Conservation (phyloP, 1,140 invertebrate genomes). For the Papilio polyxenes region DNA sequence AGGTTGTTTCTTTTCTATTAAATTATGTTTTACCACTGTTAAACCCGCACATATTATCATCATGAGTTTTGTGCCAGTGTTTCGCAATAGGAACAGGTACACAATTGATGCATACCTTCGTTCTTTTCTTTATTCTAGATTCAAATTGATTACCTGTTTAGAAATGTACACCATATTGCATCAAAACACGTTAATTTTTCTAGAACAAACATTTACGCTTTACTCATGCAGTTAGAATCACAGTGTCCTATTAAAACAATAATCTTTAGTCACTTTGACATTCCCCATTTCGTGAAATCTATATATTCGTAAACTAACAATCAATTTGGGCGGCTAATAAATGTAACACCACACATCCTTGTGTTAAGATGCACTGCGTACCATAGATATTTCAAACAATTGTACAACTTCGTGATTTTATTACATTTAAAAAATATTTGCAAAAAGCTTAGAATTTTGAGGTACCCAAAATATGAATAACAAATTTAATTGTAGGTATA, state of each 20-base stretch:
- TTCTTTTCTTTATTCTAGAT: too few relatives aligned
- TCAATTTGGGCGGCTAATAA: neutral
- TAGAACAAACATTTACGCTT: neutral
- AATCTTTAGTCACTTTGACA: neutral
- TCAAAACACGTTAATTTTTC: neutral
- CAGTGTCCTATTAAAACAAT: neutral
- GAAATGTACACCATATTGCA: neutral
- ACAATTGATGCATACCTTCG: too few relatives aligned
- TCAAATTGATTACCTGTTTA: neutral
- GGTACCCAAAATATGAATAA: neutral
- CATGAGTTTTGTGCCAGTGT: too few relatives aligned
- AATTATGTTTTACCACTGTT: too few relatives aligned
- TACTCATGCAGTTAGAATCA: neutral
- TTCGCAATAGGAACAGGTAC: too few relatives aligned
- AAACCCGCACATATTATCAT: too few relatives aligned
- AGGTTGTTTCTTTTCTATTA: too few relatives aligned
- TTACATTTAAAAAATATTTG: neutral
- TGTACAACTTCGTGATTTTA: neutral
- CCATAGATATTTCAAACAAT: neutral
- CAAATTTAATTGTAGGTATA: neutral
- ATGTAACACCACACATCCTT: neutral
- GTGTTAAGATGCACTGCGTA: neutral
- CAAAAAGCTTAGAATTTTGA: too few relatives aligned
- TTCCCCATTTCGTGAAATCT: constrained; percentile 7
- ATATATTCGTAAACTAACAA: neutral